A percentile compares a stretch with the other conserved stretches of the same genome.
These are phyloP conservation scores for Prochilodus magdalenae DNA, from an alignment of 2,113 vertebrate genomes.

Conservation along the genomic window DNA sequence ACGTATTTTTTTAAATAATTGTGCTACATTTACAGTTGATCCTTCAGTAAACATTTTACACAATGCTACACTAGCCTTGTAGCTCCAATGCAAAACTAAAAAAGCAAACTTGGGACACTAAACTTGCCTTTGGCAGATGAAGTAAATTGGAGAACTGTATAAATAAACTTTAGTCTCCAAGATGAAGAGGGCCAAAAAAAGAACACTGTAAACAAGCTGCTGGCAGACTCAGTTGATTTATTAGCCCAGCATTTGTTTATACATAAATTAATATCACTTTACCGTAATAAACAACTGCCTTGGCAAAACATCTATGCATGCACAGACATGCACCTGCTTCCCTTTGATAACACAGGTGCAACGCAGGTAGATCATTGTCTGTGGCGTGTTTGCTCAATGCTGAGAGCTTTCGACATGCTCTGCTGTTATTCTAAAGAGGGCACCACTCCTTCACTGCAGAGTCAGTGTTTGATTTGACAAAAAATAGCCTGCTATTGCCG, in stretches of 20 bases:
- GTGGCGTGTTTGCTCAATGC: constrained; percentile 30
- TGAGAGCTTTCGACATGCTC: constrained; percentile 23
- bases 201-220: background rate
- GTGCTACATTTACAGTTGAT: too few species aligned
- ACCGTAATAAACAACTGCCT: constrained; percentile 1
- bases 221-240: background rate
- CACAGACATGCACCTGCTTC: constrained; percentile 22
- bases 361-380: constrained; percentile 21
- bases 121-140: too few species aligned
- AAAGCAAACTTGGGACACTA: too few species aligned
- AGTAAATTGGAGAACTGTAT: too few species aligned
- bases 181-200: background rate
- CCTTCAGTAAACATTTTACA: too few species aligned
- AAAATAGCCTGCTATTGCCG: constrained; percentile 15
- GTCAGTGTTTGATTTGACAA: constrained; percentile 31
- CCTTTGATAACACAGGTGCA: constrained; percentile 40
- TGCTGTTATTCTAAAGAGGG: constrained; percentile 6
- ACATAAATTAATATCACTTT: background rate
- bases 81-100: too few species aligned
- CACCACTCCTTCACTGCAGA: constrained; percentile 3
- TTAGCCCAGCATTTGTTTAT: background rate
- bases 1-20: too few species aligned
- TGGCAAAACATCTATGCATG: background rate
- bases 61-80: too few species aligned
- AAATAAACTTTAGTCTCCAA: background rate